Conservation (phyloP, 1,140 invertebrate genomes). For the Euborellia annulipes region DNA sequence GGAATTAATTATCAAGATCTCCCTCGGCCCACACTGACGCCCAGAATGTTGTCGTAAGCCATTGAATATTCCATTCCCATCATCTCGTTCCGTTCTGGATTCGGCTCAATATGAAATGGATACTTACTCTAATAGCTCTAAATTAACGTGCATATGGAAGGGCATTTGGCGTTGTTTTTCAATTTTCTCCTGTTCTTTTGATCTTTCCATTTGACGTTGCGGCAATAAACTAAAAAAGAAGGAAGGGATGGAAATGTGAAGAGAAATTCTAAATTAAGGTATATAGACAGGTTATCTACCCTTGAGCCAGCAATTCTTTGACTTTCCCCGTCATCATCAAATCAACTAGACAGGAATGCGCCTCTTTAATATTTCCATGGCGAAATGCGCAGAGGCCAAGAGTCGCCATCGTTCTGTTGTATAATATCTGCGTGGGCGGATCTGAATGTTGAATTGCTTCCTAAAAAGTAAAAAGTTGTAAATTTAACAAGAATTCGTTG, state of each 20-base stretch:
- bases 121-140: slow-evolving; percentile 82
- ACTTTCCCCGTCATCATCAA: slow-evolving; percentile 95
- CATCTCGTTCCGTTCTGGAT: too few relatives aligned
- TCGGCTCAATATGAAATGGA: too few relatives aligned
- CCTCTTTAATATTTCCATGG: slow-evolving; percentile 93
- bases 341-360: slow-evolving; percentile 93
- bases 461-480: slow-evolving; percentile 7
- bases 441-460: slow-evolving; percentile 95
- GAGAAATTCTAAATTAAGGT: too few relatives aligned
- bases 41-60: too few relatives aligned
- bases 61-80: too few relatives aligned
- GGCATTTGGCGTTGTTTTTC: slow-evolving; percentile 97
- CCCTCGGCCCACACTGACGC: too few relatives aligned
- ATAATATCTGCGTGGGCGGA: slow-evolving; percentile 91
- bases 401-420: slow-evolving; percentile 98
- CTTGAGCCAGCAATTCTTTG: slow-evolving; percentile 93
- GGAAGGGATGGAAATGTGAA: too few relatives aligned
- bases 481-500: too few relatives aligned
- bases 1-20: too few relatives aligned
- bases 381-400: slow-evolving; percentile 95
- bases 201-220: slow-evolving; percentile 85
- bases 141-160: slow-evolving; percentile 99
- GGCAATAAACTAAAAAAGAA: slow-evolving; percentile 25
- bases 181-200: slow-evolving; percentile 94
- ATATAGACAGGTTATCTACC: too few relatives aligned